phyloP scores from a whole-genome alignment of 2,888 invertebrate species.

The Patella pellucida region DNA sequence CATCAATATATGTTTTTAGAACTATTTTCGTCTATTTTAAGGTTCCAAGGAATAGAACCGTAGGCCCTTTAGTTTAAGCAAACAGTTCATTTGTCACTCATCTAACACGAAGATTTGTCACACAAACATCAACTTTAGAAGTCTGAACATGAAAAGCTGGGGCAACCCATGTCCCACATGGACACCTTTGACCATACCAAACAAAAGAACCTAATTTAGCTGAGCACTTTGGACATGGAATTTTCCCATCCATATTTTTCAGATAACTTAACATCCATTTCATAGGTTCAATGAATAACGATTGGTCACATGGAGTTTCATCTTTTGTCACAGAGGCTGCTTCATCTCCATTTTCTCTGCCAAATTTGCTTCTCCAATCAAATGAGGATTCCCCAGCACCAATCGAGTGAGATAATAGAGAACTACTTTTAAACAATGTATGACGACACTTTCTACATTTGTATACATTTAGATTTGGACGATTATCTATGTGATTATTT shows the following conservation, averaged over 20 bases:
- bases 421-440: conserved; percentile 84
- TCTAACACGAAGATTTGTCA: no score
- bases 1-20: no score
- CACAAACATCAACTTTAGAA: conserved; percentile 82
- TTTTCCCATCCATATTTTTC: conserved; percentile 81
- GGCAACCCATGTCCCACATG: conserved; percentile 89
- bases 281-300: conserved; percentile 90
- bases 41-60: no score
- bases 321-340: conserved; percentile 5
- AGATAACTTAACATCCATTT: conserved; percentile 87
- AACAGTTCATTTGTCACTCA: no score
- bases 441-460: conserved; percentile 73
- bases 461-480: conserved; percentile 39
- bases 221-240: conserved; percentile 83
- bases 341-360: conserved; percentile 13
- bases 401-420: conserved; percentile 81
- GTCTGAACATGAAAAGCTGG: conserved; percentile 93
- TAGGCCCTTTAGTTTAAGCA: no score
- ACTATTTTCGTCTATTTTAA: no score
- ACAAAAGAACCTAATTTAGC: conserved; percentile 90
- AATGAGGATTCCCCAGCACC: conserved; percentile 72
- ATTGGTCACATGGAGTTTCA: conserved; percentile 76
- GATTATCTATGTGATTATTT: conserved; percentile 14
- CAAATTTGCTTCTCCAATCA: conserved; percentile 58
- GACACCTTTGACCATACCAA: conserved; percentile 92